Percentiles rank a stretch among this genome's conserved stretches.
Evolutionary conservation across 2,888 invertebrate species (phyloP).

Genomic region (Poecilus cupreus): DNA sequence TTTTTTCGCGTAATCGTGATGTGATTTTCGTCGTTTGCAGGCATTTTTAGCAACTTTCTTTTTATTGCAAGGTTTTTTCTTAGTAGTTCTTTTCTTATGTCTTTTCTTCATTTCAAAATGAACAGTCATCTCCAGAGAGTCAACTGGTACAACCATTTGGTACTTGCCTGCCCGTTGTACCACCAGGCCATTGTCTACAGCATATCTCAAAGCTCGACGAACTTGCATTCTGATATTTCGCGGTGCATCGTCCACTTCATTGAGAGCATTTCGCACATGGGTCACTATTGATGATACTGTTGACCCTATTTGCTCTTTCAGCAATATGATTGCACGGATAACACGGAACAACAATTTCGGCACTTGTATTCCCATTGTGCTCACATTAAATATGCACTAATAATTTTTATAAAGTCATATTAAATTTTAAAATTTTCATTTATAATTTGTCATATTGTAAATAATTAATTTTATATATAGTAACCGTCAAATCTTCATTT

Average conservation of each 20-base stretch:
- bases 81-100: neutral
- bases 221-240: conserved; percentile 62
- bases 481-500: neutral
- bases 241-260: conserved; percentile 55
- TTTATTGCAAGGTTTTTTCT: neutral
- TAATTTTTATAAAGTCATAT: neutral
- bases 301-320: conserved; percentile 61
- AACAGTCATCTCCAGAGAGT: neutral
- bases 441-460: conserved; percentile 4
- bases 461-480: neutral
- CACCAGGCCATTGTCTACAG: conserved; percentile 60
- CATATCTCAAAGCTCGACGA: conserved; percentile 61
- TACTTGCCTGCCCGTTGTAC: conserved; percentile 60
- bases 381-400: neutral
- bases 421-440: neutral
- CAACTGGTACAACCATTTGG: neutral
- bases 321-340: conserved; percentile 62
- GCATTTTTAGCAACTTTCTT: no score
- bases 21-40: no score
- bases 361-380: neutral
- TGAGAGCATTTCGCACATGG: conserved; percentile 61
- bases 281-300: conserved; percentile 60
- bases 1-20: no score
- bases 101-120: neutral
- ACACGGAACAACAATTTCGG: conserved; percentile 61